phyloP scores from a whole-genome alignment of 1,140 invertebrate genomes.

The Euglossa dilemma region DNA sequence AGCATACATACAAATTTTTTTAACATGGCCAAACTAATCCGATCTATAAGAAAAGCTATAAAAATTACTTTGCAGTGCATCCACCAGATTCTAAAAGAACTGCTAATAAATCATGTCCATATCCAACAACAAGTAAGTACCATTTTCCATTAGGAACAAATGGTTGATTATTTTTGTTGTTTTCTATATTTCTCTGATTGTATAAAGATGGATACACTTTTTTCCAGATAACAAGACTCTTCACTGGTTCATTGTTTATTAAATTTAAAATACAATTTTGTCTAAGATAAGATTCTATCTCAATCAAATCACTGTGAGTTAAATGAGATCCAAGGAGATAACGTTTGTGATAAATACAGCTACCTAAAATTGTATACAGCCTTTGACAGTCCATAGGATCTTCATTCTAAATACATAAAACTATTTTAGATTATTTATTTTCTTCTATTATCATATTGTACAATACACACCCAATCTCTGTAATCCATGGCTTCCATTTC shows the following conservation, averaged over 20 bases:
- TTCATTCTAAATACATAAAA: conserved; percentile 84
- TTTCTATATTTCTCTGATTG: conserved; percentile 68
- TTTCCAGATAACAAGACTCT: conserved; percentile 89
- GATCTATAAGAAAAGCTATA: background rate
- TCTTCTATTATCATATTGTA: background rate
- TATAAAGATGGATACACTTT: conserved; percentile 86
- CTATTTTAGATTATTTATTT: background rate
- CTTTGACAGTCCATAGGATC: conserved; percentile 90
- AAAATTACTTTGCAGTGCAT: conserved; percentile 80
- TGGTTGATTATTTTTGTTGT: conserved; percentile 48
- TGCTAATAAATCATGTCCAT: conserved; percentile 87
- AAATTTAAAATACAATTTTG: conserved; percentile 87
- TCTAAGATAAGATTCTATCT: conserved; percentile 87
- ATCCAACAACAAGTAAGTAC: conserved; percentile 89
- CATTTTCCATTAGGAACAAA: conserved; percentile 84
- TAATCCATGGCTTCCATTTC: conserved; percentile 93
- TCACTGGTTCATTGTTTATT: conserved; percentile 85
- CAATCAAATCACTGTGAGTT: conserved; percentile 86
- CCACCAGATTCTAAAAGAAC: conserved; percentile 89
- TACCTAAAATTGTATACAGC: conserved; percentile 89
- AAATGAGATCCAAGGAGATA: conserved; percentile 89
- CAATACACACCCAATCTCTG: conserved; percentile 86
- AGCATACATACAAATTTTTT: background rate
- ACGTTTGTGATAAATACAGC: conserved; percentile 88
- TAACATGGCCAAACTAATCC: background rate